Base-by-base conservation (phyloP, 1,140 invertebrate genomes). In the Aphelinus atriplicis region DNA sequence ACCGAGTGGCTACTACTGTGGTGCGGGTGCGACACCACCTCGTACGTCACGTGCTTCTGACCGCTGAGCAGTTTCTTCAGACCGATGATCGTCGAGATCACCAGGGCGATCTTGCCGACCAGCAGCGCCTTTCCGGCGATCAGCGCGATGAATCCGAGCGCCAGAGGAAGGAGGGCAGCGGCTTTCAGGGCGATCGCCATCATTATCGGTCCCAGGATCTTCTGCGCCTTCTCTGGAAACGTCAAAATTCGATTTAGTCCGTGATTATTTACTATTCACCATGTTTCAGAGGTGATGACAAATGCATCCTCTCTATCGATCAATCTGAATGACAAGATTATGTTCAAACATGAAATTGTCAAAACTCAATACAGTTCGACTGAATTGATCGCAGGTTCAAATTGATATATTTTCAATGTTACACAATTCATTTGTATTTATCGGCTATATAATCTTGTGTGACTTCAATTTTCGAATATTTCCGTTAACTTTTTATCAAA, bases 61-160 rank as follows among this genome's bases (percentile, higher is more conserved):
- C 85, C 85, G 43, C 87, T 86, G 60, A 95, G 84, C 6, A 95
- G 86, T 82, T 95, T 95, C 90, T 95, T 95, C 84, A 95, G 85
- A 1, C 94, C 94, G 79, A 95, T 95, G 55, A 95, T 93, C 64
- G 93, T 92, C 0, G 94, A 94, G 42, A 95, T 90, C 0, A 95
- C 92, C 65, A 95, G 89, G 3, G 94, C 94, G 79, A 95, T 92
- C 85, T 95, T 95, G 80, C 94, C 94, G 78, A 95, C 92, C 70
- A 95, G 84, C 79, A 95, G 88, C 65, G 94, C 94, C 84, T 95
- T 95, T 73, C 94, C 94, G 58, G 94, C 94, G 78, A 95, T 94
- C 76, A 95, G 84, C 9, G 94, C 94, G 76, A 95, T 94, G 53
- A 91, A 93, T 48, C 93, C 94, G 6, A 95, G 89, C 1, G 93